Evolutionary conservation across 2,113 vertebrate species (phyloP), one percentile per base, ranked within the genome.

Genomic region (Seriola dumerili): DNA sequence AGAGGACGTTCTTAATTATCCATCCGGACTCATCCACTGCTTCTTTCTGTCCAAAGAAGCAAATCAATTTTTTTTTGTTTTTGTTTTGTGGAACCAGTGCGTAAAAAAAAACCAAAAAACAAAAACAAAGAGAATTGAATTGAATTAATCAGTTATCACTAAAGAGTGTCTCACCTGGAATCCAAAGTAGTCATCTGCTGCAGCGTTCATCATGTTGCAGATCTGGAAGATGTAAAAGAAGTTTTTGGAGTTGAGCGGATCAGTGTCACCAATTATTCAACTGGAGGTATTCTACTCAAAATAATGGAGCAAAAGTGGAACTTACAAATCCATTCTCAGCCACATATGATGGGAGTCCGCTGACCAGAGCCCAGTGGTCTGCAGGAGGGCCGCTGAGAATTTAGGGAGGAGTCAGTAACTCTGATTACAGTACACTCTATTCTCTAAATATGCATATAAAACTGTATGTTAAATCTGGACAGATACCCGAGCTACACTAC

Each of bases 251-350:
- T 58, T 40, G 1, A 70, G 42, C 21, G 59, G 14, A 72, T 55
- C 19, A 42, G 0, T 52, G 2, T 29, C 5, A 29, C 1, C 0
- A 5, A 5, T 46, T 12, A 21, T 54, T 62, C 1, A 19, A 12
- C 14, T 29, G 55, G 10, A 77, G 38, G 10, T 21, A 29, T 46
- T 50, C 6, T 17, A 59, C 21, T 17, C 14, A 8, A 52, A 38
- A 13, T 16, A 50, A 38, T 16, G 5, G 11, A 25, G 57, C 8
- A 69, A 48, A 78, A 9, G 50, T 3, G 5, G 2, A 50, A 96
- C 97, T 97, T 96, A 99, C 98, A 94, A 97, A 97, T 94, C 97
- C 97, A 87, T 97, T 98, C 94, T 98, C 98, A 84, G 97, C 96
- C 68, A 99, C 97, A 1, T 97, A 99, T 9, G 95, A 84, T 59